Base-by-base conservation (phyloP, 2,113 vertebrate species). In the Vulpes vulpes region DNA sequence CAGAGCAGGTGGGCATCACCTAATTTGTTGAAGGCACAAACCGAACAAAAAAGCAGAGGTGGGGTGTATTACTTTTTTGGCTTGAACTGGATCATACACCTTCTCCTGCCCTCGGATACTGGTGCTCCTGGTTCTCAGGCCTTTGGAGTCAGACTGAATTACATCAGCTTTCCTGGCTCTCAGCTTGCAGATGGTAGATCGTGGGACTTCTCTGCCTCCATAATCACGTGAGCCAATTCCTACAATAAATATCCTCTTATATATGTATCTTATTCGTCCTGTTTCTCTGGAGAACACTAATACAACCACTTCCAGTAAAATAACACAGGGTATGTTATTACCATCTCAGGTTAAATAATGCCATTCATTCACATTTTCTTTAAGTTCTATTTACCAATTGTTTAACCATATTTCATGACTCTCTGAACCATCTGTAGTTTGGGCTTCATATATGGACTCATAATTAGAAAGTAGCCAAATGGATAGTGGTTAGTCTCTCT, bases 391-490 rank as follows among this genome's bases (percentile, higher is more conserved):
- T 91, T 94, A 89, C 35, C 51, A 81, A 86, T 22, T 76, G 14
- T 55, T 95, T 83, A 95, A 55, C 27, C 20, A 27, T 23, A 86
- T 25, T 62, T n/a, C 35, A 43, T 32, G 64, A 59, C 82, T 82
- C 60, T 94, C 82, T 59, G n/a, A 96, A 80, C 14, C 22, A 95
- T 60, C 43, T 2, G 5, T 87, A 51, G 67, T 67, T 59, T 73
- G 15, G 43, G 35, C 23, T 15, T 69, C 9, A 8, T 19, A 49
- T 53, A 62, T 32, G 51, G 82, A 55, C 35, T 84, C 64, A n/a
- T 62, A 69, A 93, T 81, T 81, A 94, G 83, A 96, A 97, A 93
- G 87, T 15, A 81, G 43, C 74, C 67, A 55, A 76, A 15, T n/a
- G 32, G 65, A 74, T 35, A 19, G 23, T 53, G 30, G 30, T n/a